A percentile compares a stretch with the other conserved stretches of the same genome.
These are phyloP conservation scores for Flabesymbios commensalis DNA, from an alignment of 2,888 invertebrate species.

Conservation along the genomic window DNA sequence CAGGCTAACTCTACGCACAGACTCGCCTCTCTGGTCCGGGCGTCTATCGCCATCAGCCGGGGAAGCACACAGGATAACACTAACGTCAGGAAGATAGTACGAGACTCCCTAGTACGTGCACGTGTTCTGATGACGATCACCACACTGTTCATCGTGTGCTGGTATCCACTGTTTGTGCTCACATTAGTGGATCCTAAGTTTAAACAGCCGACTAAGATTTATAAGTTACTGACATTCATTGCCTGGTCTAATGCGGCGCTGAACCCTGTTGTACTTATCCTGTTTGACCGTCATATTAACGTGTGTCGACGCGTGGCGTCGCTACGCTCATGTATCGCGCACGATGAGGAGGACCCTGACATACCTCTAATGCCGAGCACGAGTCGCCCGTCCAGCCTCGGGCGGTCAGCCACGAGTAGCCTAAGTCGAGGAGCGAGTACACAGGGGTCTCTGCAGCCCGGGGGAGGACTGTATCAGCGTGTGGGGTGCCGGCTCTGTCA, in stretches of 20 bases:
- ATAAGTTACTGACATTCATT: slow-evolving; percentile 59
- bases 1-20: slow-evolving; percentile 46
- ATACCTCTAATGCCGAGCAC: background rate
- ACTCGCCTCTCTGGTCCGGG: slow-evolving; percentile 45
- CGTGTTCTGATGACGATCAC: slow-evolving; percentile 55
- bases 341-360: background rate
- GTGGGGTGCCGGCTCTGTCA: slow-evolving; percentile 33
- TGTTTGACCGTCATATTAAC: slow-evolving; percentile 57
- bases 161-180: slow-evolving; percentile 60
- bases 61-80: slow-evolving; percentile 35
- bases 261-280: slow-evolving; percentile 56
- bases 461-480: slow-evolving; percentile 21
- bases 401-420: background rate
- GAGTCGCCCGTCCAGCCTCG: too few species aligned
- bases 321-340: background rate
- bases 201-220: slow-evolving; percentile 54
- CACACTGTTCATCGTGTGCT: slow-evolving; percentile 53
- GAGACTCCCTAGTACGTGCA: slow-evolving; percentile 53
- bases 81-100: slow-evolving; percentile 40
- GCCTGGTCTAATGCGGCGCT: slow-evolving; percentile 60
- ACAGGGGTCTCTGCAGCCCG: background rate
- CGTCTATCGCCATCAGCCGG: slow-evolving; percentile 49
- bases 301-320: slow-evolving; percentile 36
- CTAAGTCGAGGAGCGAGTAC: background rate
- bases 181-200: slow-evolving; percentile 56